Base-by-base conservation (phyloP, 1,140 invertebrate species). In the Panulirus ornatus region DNA sequence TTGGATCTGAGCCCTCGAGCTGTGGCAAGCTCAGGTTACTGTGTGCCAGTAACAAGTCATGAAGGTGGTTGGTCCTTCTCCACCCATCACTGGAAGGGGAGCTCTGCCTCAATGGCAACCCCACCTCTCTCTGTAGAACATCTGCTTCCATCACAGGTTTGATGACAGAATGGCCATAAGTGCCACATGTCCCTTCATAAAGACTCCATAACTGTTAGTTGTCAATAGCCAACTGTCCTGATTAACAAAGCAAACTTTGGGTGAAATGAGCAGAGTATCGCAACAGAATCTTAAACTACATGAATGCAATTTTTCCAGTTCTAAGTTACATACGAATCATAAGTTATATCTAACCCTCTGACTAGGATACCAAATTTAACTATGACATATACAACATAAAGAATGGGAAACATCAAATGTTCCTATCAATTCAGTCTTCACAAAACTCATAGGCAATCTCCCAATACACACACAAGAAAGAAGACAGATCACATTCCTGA, bases 1-100 rank as follows among this genome's bases (percentile, higher is more conserved):
- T n/a, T n/a, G n/a, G n/a, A n/a, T n/a, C 19, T 40, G 66, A 84
- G 78, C 19, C 58, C 36, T 58, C 47, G 58, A 58, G 78, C 47
- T 58, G 78, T 81, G 78, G 47, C 47, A 81, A 38, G 78, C 58
- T 81, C 30, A 27, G 78, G 47, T 81, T 44, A 54, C 78, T 38
- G 78, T 36, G 78, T 38, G 47, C 30, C 78, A 81, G 78, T 27
- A 81, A 81, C 51, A 81, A 34, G 47, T 58, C 47, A 22, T 47
- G 47, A 22, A 34, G 78, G 78, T 36, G 58, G 5, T 27, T 1
- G 30, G 27, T 81, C 78, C 51, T 54, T 36, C 58, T 51, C 78
- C 51, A 81, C 47, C 51, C 78, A 19, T 11, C 42, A 38, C 27
- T 47, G 34, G 38, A 19, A 54, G 78, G 3, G 34, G 47, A 81